Percentiles rank a stretch among this genome's conserved stretches.
phyloP scores from a whole-genome alignment of 2,797 vertebrate genomes.

The Bradypodion ventrale region DNA sequence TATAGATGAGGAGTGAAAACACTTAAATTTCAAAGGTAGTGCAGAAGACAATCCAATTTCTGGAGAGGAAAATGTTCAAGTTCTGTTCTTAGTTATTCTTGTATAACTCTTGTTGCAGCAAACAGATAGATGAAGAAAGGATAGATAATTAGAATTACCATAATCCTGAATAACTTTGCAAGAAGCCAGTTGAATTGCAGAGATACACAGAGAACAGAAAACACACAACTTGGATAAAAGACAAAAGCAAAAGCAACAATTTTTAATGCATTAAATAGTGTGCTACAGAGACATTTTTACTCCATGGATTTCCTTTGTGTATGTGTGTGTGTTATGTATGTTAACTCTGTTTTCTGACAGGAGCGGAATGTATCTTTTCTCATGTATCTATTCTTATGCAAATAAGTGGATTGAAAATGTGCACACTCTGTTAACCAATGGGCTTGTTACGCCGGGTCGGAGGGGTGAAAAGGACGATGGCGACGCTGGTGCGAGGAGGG shows the following conservation, averaged over 20 bases:
- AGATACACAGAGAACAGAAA: not conserved
- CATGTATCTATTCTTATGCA: too few species aligned
- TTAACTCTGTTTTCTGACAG: too few species aligned
- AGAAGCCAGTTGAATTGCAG: not conserved
- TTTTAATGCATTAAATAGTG: not conserved
- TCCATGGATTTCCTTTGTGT: not conserved
- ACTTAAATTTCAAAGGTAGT: not conserved
- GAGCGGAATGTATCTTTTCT: too few species aligned
- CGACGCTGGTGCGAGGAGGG: too few species aligned
- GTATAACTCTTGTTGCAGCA: not conserved
- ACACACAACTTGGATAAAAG: not conserved
- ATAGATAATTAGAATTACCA: not conserved
- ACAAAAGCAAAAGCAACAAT: not conserved
- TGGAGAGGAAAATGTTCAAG: not conserved
- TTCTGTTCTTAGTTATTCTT: not conserved
- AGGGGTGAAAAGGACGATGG: too few species aligned
- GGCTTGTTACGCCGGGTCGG: too few species aligned
- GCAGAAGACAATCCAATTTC: not conserved
- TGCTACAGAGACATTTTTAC: too few species aligned
- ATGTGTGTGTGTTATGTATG: not conserved
- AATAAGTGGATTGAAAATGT: too few species aligned
- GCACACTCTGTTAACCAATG: too few species aligned
- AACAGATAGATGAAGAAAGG: not conserved
- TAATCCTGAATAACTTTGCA: not conserved
- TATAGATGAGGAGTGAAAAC: not conserved